These are phyloP conservation scores for Cetonia aurata DNA, from an alignment of 2,888 invertebrate genomes.

Conservation along the genomic window DNA sequence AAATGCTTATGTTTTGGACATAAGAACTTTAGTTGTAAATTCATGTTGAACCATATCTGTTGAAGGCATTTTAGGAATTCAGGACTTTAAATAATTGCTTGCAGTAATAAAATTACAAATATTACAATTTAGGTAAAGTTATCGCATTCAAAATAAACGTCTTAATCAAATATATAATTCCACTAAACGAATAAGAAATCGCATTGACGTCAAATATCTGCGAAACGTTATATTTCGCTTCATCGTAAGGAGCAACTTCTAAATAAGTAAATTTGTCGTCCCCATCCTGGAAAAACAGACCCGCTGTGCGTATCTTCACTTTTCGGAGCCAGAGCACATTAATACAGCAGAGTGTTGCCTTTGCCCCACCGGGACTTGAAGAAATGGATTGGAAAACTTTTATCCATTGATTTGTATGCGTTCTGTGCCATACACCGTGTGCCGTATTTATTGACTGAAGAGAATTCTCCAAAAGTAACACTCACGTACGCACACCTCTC, in stretches of 20 bases:
- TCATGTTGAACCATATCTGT: too few species aligned
- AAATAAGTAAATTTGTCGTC: slow-evolving; percentile 4
- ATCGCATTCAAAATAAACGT: too few species aligned
- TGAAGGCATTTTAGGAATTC: not conserved
- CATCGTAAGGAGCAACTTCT: slow-evolving; percentile 1
- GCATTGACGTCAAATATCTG: not conserved
- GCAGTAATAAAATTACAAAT: too few species aligned
- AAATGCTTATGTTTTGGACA: too few species aligned
- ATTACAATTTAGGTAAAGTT: too few species aligned
- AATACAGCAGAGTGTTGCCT: slow-evolving; percentile 32
- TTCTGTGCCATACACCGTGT: slow-evolving; percentile 57
- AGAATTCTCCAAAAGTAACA: slow-evolving; percentile 22
- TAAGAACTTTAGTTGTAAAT: too few species aligned
- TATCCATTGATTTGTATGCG: slow-evolving; percentile 68
- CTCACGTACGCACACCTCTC: slow-evolving; percentile 3
- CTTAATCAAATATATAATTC: too few species aligned
- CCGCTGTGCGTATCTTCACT: slow-evolving; percentile 28
- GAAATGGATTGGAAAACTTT: slow-evolving; percentile 68
- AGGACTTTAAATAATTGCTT: too few species aligned
- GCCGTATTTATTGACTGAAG: slow-evolving; percentile 59
- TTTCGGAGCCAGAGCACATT: slow-evolving; percentile 17
- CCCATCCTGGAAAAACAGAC: slow-evolving; percentile 23
- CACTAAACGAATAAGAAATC: too few species aligned
- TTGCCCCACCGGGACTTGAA: slow-evolving; percentile 30
- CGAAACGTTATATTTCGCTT: not conserved